Percentiles rank a stretch among this genome's conserved stretches.
These are phyloP conservation scores for Galeopsomyia nigrocyanea DNA, from an alignment of 2,888 invertebrate species.

Conservation along the genomic window DNA sequence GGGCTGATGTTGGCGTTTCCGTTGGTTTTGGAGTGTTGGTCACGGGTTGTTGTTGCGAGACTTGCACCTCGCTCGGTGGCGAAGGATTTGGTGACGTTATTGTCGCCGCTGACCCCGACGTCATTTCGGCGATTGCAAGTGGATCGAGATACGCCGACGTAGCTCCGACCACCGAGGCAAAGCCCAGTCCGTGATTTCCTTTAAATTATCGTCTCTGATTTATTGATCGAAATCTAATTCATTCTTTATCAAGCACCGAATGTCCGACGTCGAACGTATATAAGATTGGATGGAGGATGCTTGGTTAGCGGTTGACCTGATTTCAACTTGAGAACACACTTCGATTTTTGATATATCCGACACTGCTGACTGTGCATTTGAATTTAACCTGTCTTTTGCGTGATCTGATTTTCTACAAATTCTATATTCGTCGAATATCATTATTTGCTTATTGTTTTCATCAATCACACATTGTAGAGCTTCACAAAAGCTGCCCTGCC, in stretches of 20 bases:
- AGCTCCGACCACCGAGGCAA: conserved; percentile 44
- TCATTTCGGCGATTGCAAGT: conserved; percentile 25
- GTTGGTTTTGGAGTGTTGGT: conserved; percentile 36
- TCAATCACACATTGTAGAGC: no score
- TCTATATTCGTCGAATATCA: no score
- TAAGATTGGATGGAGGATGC: neutral
- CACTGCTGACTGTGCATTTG: no score
- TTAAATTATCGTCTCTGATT: conserved; percentile 26
- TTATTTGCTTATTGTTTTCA: no score
- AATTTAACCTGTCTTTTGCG: no score
- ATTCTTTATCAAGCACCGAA: conserved; percentile 11
- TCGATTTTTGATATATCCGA: no score
- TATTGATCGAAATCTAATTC: neutral
- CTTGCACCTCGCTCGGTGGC: conserved; percentile 28
- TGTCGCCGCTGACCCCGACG: conserved; percentile 21
- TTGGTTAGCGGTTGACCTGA: neutral
- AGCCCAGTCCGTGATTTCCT: conserved; percentile 56
- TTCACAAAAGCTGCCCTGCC: no score
- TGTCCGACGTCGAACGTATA: conserved; percentile 2
- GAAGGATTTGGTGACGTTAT: conserved; percentile 37
- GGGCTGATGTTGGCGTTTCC: conserved; percentile 43
- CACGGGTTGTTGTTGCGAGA: conserved; percentile 20
- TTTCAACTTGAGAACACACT: no score
- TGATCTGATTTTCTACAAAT: no score
- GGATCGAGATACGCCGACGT: conserved; percentile 44